Conservation (phyloP, 2,113 vertebrate genomes). For the Ranitomeya variabilis region DNA sequence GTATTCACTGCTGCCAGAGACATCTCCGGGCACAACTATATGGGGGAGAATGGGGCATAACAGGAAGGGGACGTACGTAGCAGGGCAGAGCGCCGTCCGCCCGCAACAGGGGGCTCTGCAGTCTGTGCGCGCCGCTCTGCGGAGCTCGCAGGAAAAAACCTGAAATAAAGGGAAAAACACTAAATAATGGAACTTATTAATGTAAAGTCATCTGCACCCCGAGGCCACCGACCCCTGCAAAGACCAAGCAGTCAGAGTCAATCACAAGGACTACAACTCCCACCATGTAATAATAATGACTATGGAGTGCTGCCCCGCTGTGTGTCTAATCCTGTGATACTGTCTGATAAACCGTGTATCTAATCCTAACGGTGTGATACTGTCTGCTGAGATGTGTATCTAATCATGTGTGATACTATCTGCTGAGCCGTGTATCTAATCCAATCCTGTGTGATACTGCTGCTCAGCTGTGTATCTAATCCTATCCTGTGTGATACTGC, state of each 20-base stretch:
- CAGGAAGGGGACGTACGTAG: constrained; percentile 60
- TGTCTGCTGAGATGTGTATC: not conserved
- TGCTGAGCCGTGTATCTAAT: not conserved
- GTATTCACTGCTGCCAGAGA: too few species aligned
- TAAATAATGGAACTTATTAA: not conserved
- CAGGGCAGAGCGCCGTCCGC: constrained; percentile 24
- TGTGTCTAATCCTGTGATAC: not conserved
- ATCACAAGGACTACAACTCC: not conserved
- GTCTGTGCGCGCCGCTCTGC: not conserved
- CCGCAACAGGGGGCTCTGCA: constrained; percentile 39
- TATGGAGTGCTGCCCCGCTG: not conserved
- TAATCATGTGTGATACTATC: not conserved
- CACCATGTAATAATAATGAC: not conserved
- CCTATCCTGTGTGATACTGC: not conserved
- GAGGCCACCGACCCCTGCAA: too few species aligned
- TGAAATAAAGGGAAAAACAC: not conserved
- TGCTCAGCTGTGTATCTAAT: not conserved
- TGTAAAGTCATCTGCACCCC: not conserved
- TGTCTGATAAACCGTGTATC: not conserved
- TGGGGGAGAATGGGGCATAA: not conserved
- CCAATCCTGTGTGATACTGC: not conserved
- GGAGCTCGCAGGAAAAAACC: constrained; percentile 59
- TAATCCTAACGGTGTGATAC: not conserved
- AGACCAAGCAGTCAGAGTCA: too few species aligned
- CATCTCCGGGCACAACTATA: too few species aligned